Percentiles rank a stretch among this genome's conserved stretches.
Evolutionary conservation across 2,888 invertebrate genomes (phyloP).

Genomic region (Panopea generosa): DNA sequence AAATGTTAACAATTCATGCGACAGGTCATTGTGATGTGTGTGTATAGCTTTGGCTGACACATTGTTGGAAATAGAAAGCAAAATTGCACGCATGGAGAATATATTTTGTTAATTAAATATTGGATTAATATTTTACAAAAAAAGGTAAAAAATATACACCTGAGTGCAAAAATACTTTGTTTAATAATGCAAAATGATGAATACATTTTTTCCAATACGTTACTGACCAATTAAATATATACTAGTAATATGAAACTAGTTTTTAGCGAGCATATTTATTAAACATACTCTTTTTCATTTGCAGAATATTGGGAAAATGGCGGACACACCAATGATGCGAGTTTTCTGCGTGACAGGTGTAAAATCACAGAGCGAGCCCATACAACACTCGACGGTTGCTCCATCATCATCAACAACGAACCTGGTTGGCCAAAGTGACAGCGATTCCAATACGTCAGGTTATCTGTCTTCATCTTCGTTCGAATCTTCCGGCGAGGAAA

Average conservation of each 20-base stretch:
- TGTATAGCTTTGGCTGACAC: background rate
- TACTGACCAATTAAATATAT: no score
- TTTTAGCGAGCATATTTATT: no score
- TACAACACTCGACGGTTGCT: no score
- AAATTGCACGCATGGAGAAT: no score
- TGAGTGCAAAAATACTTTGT: no score
- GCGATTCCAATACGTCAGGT: slow-evolving; percentile 55
- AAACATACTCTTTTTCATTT: slow-evolving; percentile 5
- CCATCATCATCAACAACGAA: background rate
- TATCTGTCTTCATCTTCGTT: slow-evolving; percentile 62
- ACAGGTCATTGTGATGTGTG: background rate
- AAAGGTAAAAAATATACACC: no score
- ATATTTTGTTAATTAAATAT: no score
- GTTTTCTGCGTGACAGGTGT: slow-evolving; percentile 55
- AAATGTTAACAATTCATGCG: background rate
- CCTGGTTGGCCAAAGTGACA: slow-evolving; percentile 36
- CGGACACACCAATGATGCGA: slow-evolving; percentile 2
- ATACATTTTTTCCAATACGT: no score
- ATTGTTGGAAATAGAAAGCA: no score
- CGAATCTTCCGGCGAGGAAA: slow-evolving; percentile 58
- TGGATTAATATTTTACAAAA: no score
- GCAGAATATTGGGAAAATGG: slow-evolving; percentile 18
- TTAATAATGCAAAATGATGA: no score
- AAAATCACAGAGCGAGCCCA: background rate
- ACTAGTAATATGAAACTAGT: no score